These are phyloP conservation scores for Colistium nudipinnis DNA, from an alignment of 2,113 vertebrate species.

Conservation along the genomic window DNA sequence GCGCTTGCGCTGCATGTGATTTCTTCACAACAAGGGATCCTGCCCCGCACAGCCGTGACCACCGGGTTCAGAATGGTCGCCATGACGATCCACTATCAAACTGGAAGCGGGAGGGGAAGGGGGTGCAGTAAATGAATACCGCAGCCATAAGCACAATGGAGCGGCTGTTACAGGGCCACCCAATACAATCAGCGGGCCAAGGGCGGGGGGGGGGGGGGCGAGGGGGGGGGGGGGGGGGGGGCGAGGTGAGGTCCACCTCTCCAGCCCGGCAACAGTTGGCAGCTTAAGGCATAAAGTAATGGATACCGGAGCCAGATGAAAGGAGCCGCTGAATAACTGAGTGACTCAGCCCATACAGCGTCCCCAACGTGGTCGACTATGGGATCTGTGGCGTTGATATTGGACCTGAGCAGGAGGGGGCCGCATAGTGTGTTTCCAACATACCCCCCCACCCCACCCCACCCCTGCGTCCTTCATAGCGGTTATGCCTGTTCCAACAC, in stretches of 20 bases:
- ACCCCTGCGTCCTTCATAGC: too few species aligned
- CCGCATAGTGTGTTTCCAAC: too few species aligned
- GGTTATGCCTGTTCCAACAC: too few species aligned
- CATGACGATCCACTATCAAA: constrained; percentile 60
- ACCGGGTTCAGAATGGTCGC: constrained; percentile 57
- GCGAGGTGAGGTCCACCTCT: constrained; percentile 37
- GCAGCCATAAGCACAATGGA: constrained; percentile 62
- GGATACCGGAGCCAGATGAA: constrained; percentile 65
- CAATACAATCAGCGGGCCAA: constrained; percentile 37
- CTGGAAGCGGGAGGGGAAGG: constrained; percentile 44
- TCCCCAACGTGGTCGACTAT: constrained; percentile 38
- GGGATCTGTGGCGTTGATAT: constrained; percentile 9
- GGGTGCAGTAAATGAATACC: constrained; percentile 56
- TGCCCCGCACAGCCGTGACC: constrained; percentile 20
- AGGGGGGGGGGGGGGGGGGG: constrained; percentile 32
- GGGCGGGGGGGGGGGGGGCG: constrained; percentile 24
- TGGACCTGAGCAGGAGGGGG: not conserved
- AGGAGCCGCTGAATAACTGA: constrained; percentile 59
- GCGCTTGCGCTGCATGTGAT: constrained; percentile 50
- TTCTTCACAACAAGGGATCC: constrained; percentile 50
- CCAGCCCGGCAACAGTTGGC: constrained; percentile 70
- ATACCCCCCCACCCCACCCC: too few species aligned
- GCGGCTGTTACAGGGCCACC: constrained; percentile 56
- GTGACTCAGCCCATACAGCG: constrained; percentile 47
- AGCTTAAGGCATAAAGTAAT: constrained; percentile 70